Base-by-base conservation (phyloP, 2,888 invertebrate genomes). In the Drosophila merina region DNA sequence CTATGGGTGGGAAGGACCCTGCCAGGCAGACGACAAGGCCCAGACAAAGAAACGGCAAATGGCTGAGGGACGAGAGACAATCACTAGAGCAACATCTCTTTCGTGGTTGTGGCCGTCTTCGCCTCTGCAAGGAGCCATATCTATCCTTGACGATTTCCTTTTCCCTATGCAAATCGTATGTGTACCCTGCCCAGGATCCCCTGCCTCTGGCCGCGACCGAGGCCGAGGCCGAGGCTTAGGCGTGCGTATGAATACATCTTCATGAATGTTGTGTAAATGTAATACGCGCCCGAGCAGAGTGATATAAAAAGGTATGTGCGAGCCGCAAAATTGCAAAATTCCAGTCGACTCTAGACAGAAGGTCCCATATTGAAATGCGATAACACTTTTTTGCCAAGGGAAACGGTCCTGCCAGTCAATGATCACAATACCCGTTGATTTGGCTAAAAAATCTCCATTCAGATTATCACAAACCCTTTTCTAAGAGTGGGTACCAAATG, bases 141-240 rank as follows among this genome's bases (percentile, higher is more conserved):
- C 38, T 45, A 48, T 25, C 57, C 68, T 74, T 74, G 74, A 71
- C 83, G 71, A 74, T 79, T 60, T 48, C 55, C 55, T 60, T 78
- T 75, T 79, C 71, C 66, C 80, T 82, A 85, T 86, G 84, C 82
- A 86, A 85, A 85, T 85, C 76, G 78, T 68, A 84, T 85, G 73
- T 74, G 82, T 6, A 6, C 6, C 57, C 74, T 77, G 68, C 52
- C 58, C 68, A 64, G 44, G 58, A 51, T 68, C 30, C 36, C 50
- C 59, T 8, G 8, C 44, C 52, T 28, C 30, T 55, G 77, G 77
- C 48, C 56, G 33, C 48, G 20, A 20, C 20, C 20, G 20, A 20
- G 20, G 20, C 20, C 20, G 20, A 20, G 20, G 20, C 20, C 20
- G 20, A 20, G 31, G 45, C 69, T 77, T 79, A 85, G 78, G 72